These are phyloP conservation scores for Nansenia antarctica DNA, from an alignment of 2,113 vertebrate species.

Conservation along the genomic window DNA sequence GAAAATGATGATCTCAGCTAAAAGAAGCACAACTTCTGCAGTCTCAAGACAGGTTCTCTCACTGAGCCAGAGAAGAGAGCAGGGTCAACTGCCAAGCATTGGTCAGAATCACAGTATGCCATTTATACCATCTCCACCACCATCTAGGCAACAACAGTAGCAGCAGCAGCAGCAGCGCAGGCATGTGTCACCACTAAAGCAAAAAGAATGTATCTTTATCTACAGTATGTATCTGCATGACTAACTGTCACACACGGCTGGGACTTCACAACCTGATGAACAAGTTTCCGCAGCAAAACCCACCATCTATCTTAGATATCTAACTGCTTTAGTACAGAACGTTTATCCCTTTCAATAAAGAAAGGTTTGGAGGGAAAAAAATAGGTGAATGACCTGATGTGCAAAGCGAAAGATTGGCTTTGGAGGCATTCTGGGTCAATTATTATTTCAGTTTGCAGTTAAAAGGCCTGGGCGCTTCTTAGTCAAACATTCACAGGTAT, in stretches of 20 bases:
- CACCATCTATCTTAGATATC: slow-evolving; percentile 23
- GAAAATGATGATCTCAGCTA: slow-evolving; percentile 66
- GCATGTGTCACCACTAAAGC: no score
- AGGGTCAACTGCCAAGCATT: not conserved
- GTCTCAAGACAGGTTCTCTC: slow-evolving; percentile 46
- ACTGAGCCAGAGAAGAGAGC: slow-evolving; percentile 48
- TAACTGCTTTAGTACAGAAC: slow-evolving; percentile 39
- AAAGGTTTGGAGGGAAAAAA: slow-evolving; percentile 4
- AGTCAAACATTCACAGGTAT: slow-evolving; percentile 23
- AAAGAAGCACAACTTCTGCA: slow-evolving; percentile 60
- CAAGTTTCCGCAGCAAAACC: slow-evolving; percentile 17
- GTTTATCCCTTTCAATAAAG: slow-evolving; percentile 30
- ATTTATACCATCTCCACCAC: not conserved
- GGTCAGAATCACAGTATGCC: not conserved
- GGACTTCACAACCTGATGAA: slow-evolving; percentile 38
- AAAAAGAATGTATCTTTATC: no score
- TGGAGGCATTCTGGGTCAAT: slow-evolving; percentile 4
- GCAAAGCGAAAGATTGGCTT: slow-evolving; percentile 8
- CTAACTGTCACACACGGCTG: slow-evolving; percentile 39
- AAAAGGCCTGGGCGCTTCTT: not conserved
- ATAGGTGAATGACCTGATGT: not conserved
- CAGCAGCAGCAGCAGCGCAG: not conserved
- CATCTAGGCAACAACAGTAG: not conserved
- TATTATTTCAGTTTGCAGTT: slow-evolving; percentile 16
- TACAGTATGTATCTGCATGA: slow-evolving; percentile 46